Base-by-base conservation (phyloP, 2,888 invertebrate genomes). In the Toxonevra muliebris region DNA sequence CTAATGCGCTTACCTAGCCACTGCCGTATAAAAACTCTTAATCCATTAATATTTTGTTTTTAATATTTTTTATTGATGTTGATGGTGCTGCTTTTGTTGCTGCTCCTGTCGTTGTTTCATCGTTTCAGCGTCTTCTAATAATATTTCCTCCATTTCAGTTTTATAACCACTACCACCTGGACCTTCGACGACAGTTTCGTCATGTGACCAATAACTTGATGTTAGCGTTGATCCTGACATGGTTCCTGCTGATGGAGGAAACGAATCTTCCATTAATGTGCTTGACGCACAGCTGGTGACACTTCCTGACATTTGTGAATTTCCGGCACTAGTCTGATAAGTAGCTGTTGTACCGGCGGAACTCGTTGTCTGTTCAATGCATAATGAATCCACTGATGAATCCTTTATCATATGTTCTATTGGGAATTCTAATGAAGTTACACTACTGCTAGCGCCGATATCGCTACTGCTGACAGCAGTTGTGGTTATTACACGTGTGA, bases 291-390 rank as follows among this genome's bases (percentile, higher is more conserved):
- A 90, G 82, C 94, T 94, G 19, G 94, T 93, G 64, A 93, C 89
- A 82, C 94, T 94, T 64, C 93, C 93, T 0, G 94, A 93, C 91
- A 93, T 93, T 50, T 93, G 90, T 0, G 94, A 94, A 79, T 94
- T 93, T 0, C 92, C 92, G 83, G 91, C 92, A 85, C 94, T 93
- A 74, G 92, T 93, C 80, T 93, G 93, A 79, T 92, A 93, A 0
- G 93, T 93, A 12, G 93, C 94, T 76, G 93, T 90, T 1, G 94
- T 94, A 0, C 92, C 93, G 0, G 93, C 92, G 75, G 93, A 93
- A 10, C 93, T 92, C 8, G 82, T 82, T 0, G 90, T 91, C 3
- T 90, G 91, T 77, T 93, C 93, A 63, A 93, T 81, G 73, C 91
- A 92, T 0, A 85, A 72, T 4, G 85, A 85, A 64, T 85, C 86